Conservation (phyloP, 2,888 invertebrate genomes). For the Notodonta dromedarius region DNA sequence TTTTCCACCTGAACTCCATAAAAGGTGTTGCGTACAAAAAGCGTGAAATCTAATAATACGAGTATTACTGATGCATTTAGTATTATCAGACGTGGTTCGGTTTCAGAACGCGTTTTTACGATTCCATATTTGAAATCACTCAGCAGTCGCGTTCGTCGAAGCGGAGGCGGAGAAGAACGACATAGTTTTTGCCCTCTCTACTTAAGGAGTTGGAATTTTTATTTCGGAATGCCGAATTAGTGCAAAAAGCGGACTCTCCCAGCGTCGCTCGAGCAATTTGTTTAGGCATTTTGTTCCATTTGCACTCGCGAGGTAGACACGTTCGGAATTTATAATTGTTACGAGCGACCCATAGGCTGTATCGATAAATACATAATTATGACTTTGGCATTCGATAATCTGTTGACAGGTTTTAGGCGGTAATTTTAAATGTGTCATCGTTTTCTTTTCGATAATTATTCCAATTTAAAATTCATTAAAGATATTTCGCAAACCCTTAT, state of each 20-base stretch:
- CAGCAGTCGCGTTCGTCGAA: conserved; percentile 61
- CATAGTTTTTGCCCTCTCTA: conserved; percentile 61
- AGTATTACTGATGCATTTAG: conserved; percentile 8
- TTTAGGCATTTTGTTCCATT: conserved; percentile 81
- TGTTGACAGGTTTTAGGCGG: not conserved
- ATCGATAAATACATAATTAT: conserved; percentile 31
- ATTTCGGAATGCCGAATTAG: conserved; percentile 85
- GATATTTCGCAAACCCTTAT: no score
- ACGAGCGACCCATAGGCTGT: conserved; percentile 54
- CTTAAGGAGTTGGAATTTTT: conserved; percentile 81
- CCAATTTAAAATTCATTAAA: no score
- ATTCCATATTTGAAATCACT: conserved; percentile 55
- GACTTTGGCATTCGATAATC: not conserved
- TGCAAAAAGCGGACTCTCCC: conserved; percentile 79
- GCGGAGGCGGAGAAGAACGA: conserved; percentile 50
- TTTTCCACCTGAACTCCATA: not conserved
- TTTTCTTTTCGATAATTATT: no score
- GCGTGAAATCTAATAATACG: conserved; percentile 8
- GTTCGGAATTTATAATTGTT: conserved; percentile 70
- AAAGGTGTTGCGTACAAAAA: not conserved
- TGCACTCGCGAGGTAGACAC: conserved; percentile 58
- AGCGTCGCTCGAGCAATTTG: conserved; percentile 72
- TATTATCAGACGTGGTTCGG: conserved; percentile 41
- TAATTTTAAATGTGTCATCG: not conserved
- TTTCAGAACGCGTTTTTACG: conserved; percentile 58